A percentile compares a stretch with the other conserved stretches of the same genome.
phyloP scores from a whole-genome alignment of 2,113 vertebrate genomes.

The Boulengeromyrus knoepffleri region DNA sequence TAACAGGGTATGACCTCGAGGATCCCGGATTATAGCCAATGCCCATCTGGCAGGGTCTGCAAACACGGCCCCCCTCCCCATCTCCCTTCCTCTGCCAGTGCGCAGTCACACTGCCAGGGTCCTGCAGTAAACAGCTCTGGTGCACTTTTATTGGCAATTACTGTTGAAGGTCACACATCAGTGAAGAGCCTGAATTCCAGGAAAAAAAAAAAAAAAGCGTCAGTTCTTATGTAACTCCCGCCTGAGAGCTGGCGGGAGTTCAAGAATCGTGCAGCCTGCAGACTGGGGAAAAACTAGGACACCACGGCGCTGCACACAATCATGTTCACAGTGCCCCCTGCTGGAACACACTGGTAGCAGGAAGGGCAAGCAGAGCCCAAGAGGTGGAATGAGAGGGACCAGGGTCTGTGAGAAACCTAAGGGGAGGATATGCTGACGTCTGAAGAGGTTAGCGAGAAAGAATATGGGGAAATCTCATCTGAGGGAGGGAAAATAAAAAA shows the following conservation, averaged over 20 bases:
- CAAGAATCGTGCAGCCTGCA: conserved; percentile 63
- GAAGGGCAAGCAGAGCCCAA: not conserved
- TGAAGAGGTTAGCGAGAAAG: not conserved
- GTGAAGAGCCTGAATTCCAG: conserved; percentile 83
- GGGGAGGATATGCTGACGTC: not conserved
- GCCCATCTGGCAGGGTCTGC: not conserved
- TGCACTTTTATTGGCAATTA: conserved; percentile 77
- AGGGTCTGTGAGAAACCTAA: not conserved
- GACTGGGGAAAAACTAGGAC: conserved; percentile 61
- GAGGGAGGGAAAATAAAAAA: conserved; percentile 15
- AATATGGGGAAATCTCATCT: not conserved
- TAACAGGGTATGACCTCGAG: conserved; percentile 27
- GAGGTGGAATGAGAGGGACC: conserved; percentile 9
- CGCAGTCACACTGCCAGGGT: conserved; percentile 25
- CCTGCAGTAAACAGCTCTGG: conserved; percentile 72
- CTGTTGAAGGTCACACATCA: conserved; percentile 94
- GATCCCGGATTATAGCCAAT: not conserved
- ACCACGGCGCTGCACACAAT: conserved; percentile 30
- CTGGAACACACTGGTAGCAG: conserved; percentile 44
- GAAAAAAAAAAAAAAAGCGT: conserved; percentile 55
- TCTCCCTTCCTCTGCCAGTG: not conserved
- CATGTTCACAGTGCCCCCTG: conserved; percentile 70
- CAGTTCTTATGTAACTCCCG: conserved; percentile 81
- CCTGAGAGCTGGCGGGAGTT: conserved; percentile 68
- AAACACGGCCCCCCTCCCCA: not conserved